Percentiles rank a stretch among this genome's conserved stretches.
Evolutionary conservation across 1,140 invertebrate genomes (phyloP).

Genomic region (Nymphalis io): DNA sequence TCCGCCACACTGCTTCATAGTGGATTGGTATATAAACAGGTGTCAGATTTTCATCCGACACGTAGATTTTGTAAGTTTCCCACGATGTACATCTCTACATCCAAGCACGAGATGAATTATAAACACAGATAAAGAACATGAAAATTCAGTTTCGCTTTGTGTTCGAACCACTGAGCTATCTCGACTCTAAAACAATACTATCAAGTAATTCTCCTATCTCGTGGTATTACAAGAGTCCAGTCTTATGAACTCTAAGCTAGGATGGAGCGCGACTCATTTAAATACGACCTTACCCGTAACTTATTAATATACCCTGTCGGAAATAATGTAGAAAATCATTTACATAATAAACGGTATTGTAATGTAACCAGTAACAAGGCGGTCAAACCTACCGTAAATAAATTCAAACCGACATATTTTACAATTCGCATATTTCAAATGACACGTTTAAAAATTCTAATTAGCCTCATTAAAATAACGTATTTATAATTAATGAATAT

Average conservation of each 20-base stretch:
- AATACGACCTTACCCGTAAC: slow-evolving; percentile 48
- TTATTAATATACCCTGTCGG: slow-evolving; percentile 53
- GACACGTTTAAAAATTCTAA: slow-evolving; percentile 13
- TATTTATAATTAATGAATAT: too few species aligned
- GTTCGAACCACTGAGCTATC: too few species aligned
- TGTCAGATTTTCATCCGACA: too few species aligned
- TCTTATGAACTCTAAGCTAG: slow-evolving; percentile 41
- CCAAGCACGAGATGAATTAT: too few species aligned
- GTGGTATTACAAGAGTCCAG: slow-evolving; percentile 10
- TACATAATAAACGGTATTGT: slow-evolving; percentile 53
- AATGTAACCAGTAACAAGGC: slow-evolving; percentile 20
- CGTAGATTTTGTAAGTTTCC: too few species aligned
- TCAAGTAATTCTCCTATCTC: too few species aligned
- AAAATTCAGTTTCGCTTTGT: too few species aligned
- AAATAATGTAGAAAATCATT: slow-evolving; percentile 48
- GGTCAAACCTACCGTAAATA: slow-evolving; percentile 19
- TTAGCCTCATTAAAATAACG: too few species aligned
- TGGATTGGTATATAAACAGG: too few species aligned
- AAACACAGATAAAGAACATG: too few species aligned
- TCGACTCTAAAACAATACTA: slow-evolving; percentile 4
- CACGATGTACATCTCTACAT: too few species aligned
- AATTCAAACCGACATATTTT: slow-evolving; percentile 20
- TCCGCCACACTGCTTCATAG: too few species aligned
- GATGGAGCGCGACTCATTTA: slow-evolving; percentile 41
- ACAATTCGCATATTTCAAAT: slow-evolving; percentile 25